These are phyloP conservation scores for Symphodus melops DNA, from an alignment of 2,113 vertebrate genomes.

Conservation along the genomic window DNA sequence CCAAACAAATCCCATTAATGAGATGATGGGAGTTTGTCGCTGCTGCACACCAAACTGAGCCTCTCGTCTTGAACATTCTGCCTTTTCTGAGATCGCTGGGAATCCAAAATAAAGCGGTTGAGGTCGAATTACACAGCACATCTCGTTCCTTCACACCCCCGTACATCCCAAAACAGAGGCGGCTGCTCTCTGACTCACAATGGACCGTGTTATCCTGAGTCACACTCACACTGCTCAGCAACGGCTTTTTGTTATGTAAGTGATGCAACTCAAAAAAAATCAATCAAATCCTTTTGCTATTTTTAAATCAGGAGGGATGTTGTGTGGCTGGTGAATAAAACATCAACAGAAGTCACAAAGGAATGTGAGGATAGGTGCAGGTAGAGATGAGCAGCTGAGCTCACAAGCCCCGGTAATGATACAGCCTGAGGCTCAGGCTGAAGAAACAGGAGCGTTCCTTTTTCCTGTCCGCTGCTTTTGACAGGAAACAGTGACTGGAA, in stretches of 20 bases:
- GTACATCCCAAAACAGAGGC: slow-evolving; percentile 58
- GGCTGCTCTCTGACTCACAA: slow-evolving; percentile 50
- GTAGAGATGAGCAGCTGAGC: background rate
- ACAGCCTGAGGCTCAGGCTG: background rate
- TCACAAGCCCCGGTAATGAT: background rate
- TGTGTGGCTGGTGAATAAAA: slow-evolving; percentile 37
- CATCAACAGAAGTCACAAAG: slow-evolving; percentile 8
- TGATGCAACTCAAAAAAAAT: slow-evolving; percentile 68
- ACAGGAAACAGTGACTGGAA: background rate
- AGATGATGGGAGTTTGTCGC: no score
- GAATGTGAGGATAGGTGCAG: background rate
- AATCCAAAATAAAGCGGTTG: slow-evolving; percentile 1
- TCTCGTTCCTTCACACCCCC: slow-evolving; percentile 48
- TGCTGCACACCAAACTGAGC: background rate
- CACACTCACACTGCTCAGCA: slow-evolving; percentile 52
- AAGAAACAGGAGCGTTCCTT: slow-evolving; percentile 21
- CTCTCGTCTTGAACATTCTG: background rate
- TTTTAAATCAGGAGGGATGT: slow-evolving; percentile 46
- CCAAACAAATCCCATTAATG: background rate
- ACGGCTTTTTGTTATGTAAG: slow-evolving; percentile 30
- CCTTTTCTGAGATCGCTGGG: slow-evolving; percentile 9
- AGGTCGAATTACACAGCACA: slow-evolving; percentile 36
- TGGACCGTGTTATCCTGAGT: slow-evolving; percentile 51
- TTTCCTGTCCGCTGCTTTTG: background rate
- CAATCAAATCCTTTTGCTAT: slow-evolving; percentile 65